Base-by-base conservation (phyloP, 2,797 vertebrate species). In the Fistularia commersonii region DNA sequence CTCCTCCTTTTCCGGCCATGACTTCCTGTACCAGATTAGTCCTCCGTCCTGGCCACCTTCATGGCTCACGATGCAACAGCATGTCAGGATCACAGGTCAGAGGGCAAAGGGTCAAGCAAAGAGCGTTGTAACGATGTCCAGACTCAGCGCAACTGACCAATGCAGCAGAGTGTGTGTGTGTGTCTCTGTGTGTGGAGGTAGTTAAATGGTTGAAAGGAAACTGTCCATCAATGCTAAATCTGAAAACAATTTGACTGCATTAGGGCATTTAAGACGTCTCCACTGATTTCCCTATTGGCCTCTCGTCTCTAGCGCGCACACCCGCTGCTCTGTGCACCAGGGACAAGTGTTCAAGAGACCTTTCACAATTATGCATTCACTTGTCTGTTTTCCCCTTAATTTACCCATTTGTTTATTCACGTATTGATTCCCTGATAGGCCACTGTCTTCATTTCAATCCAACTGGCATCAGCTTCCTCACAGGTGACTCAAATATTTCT, bases 171-270 rank as follows among this genome's bases (percentile, higher is more conserved):
- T 45, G 38, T 51, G 54, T 52, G 48, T 66, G 51, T 34, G 33
- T 58, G 61, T 61, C 58, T 77, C 74, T 69, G 74, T 66, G 61
- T 64, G 73, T 57, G 55, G 41, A 60, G 69, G 78, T 84, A 79
- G 81, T 86, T 82, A 87, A 86, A 81, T 64, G 72, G 55, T 84
- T 86, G 81, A 88, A 86, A 88, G 88, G 84, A 88, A 88, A 87
- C 83, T 86, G 85, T 83, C 83, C 77, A 74, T 87, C 83, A 87
- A 55, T 82, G 64, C 72, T 69, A 81, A 89, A 92, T 89, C 87
- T 92, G 90, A 91, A 90, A 91, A 89, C 88, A 88, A 90, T 92
- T 91, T 90, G 66, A 81, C 75, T 78, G 80, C 77, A 84, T 89
- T 85, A 86, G 76, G 78, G 79, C 77, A 81, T 89, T 87, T 85